phyloP scores from a whole-genome alignment of 2,113 vertebrate genomes.

The Siniperca chuatsi region DNA sequence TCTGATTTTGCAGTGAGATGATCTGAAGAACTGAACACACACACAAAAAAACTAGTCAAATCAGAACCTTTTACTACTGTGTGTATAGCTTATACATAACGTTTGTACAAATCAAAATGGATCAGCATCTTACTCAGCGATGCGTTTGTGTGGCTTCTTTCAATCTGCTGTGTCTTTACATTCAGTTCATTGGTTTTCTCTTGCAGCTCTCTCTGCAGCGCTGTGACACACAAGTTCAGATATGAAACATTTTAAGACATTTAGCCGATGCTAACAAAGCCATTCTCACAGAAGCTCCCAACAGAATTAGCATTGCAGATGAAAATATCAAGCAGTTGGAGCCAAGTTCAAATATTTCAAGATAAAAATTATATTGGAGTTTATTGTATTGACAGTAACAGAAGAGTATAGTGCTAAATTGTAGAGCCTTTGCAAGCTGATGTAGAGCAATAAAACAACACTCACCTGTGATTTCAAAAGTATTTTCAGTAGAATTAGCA shows the following conservation, averaged over 20 bases:
- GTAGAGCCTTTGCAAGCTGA: background rate
- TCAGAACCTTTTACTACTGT: background rate
- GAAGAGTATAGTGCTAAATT: background rate
- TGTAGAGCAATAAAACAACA: background rate
- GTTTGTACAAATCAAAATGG: background rate
- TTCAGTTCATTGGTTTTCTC: slow-evolving; percentile 11
- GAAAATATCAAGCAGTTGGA: background rate
- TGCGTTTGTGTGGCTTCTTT: background rate
- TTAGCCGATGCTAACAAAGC: background rate
- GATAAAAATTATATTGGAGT: background rate
- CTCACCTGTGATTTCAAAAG: background rate
- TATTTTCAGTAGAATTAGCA: slow-evolving; percentile 21
- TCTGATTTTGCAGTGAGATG: slow-evolving; percentile 53
- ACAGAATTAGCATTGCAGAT: background rate
- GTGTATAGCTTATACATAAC: background rate
- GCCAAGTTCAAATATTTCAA: background rate
- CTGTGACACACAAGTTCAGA: slow-evolving; percentile 43
- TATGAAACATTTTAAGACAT: background rate
- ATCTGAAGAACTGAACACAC: slow-evolving; percentile 59
- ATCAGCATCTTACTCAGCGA: slow-evolving; percentile 41
- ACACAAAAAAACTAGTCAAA: background rate
- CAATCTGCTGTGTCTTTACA: background rate
- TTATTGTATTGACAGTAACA: background rate
- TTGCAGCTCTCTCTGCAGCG: slow-evolving; percentile 24
- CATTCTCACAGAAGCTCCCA: background rate